These are phyloP conservation scores for Aythya baeri DNA, from an alignment of 2,113 vertebrate genomes.

Conservation along the genomic window DNA sequence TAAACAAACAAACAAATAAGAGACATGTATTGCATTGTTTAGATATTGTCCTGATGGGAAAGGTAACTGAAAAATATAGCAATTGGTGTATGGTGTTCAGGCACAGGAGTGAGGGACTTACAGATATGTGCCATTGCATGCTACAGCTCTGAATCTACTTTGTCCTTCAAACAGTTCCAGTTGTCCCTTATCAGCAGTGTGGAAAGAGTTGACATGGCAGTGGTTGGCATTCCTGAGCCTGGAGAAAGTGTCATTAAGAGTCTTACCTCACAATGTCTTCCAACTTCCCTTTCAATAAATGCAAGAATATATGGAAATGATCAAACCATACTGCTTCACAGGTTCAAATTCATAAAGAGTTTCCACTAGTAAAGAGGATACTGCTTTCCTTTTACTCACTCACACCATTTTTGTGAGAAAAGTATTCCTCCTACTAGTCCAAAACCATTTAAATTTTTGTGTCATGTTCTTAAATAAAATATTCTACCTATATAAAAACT, in stretches of 20 bases:
- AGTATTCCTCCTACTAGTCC: neutral
- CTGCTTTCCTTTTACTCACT: neutral
- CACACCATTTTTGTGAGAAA: neutral
- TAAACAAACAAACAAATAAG: too few species aligned
- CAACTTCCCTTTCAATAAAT: neutral
- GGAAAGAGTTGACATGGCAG: neutral
- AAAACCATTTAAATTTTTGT: neutral
- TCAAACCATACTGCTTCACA: neutral
- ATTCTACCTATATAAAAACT: neutral
- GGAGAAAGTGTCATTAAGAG: neutral
- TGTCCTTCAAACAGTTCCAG: neutral
- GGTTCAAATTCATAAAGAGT: neutral
- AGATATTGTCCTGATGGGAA: neutral
- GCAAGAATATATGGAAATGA: neutral
- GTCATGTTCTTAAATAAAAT: neutral
- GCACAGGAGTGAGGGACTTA: neutral
- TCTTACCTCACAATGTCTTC: neutral
- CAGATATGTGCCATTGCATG: neutral
- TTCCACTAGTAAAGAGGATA: neutral
- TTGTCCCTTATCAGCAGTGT: neutral
- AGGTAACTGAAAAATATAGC: neutral
- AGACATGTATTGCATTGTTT: too few species aligned
- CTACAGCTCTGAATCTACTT: neutral
- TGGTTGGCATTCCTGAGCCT: neutral
- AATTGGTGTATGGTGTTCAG: neutral